phyloP scores from a whole-genome alignment of 2,888 invertebrate genomes.

The Empis stercorea region DNA sequence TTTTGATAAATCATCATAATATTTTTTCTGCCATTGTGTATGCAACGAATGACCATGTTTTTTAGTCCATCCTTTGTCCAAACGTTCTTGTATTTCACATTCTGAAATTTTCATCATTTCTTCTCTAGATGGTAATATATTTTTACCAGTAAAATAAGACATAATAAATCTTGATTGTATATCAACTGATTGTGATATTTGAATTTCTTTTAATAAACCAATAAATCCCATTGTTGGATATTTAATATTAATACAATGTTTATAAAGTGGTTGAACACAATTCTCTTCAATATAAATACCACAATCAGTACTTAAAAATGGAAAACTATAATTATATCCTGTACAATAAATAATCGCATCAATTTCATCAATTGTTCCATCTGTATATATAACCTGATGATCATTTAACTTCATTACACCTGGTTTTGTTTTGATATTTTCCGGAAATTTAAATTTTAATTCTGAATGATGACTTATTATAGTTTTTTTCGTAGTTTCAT shows the following conservation, averaged over 20 bases:
- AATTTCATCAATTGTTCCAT: slow-evolving; percentile 47
- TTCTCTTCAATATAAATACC: slow-evolving; percentile 58
- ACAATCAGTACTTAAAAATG: slow-evolving; percentile 57
- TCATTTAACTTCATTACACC: slow-evolving; percentile 44
- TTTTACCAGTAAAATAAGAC: slow-evolving; percentile 48
- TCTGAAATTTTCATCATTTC: slow-evolving; percentile 51
- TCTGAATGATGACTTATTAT: slow-evolving; percentile 54
- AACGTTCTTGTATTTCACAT: slow-evolving; percentile 45
- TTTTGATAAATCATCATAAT: slow-evolving; percentile 53
- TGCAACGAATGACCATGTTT: slow-evolving; percentile 72
- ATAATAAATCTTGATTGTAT: slow-evolving; percentile 56
- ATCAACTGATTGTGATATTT: slow-evolving; percentile 74
- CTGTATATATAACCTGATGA: slow-evolving; percentile 45
- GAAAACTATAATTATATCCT: slow-evolving; percentile 62
- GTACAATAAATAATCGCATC: slow-evolving; percentile 67
- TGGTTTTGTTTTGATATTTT: slow-evolving; percentile 40
- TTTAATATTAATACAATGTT: slow-evolving; percentile 69
- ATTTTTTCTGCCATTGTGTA: slow-evolving; percentile 45
- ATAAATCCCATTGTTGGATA: slow-evolving; percentile 69
- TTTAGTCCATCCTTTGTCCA: slow-evolving; percentile 48
- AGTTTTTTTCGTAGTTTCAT: slow-evolving; percentile 47
- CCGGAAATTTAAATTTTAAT: too few species aligned
- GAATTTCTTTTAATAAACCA: slow-evolving; percentile 69
- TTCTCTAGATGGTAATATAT: slow-evolving; percentile 45
- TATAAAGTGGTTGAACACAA: slow-evolving; percentile 70